Evolutionary conservation across 2,797 vertebrate genomes (phyloP).

Genomic region (Anableps anableps): DNA sequence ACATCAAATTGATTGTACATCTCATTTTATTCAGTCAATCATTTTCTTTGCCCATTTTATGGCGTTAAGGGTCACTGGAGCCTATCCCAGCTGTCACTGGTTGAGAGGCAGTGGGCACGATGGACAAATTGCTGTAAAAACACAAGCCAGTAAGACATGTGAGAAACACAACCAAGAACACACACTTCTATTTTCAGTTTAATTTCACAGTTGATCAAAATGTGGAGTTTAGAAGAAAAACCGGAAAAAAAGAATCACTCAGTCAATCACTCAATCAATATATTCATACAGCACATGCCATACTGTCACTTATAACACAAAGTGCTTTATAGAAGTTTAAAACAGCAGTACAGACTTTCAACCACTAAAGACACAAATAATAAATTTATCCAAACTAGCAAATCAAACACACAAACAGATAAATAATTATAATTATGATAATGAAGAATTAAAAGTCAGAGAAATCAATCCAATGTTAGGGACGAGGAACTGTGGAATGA

Average conservation of each 20-base stretch:
- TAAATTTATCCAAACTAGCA: background rate
- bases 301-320: background rate
- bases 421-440: background rate
- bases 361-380: background rate
- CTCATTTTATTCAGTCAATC: background rate
- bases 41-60: background rate
- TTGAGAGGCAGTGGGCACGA: background rate
- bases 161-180: background rate
- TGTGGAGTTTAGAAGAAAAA: background rate
- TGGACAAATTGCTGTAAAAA: background rate
- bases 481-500: background rate
- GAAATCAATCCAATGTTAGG: background rate
- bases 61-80: background rate
- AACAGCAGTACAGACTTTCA: background rate
- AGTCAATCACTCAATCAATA: background rate
- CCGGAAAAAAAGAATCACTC: background rate
- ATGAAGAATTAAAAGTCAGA: background rate
- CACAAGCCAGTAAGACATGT: background rate
- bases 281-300: background rate
- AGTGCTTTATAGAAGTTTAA: background rate
- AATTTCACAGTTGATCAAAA: background rate
- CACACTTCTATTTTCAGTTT: background rate
- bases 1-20: background rate
- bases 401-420: background rate
- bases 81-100: conserved; percentile 1